These are phyloP conservation scores for Diuraphis noxia DNA, from an alignment of 1,140 invertebrate genomes.

Conservation along the genomic window DNA sequence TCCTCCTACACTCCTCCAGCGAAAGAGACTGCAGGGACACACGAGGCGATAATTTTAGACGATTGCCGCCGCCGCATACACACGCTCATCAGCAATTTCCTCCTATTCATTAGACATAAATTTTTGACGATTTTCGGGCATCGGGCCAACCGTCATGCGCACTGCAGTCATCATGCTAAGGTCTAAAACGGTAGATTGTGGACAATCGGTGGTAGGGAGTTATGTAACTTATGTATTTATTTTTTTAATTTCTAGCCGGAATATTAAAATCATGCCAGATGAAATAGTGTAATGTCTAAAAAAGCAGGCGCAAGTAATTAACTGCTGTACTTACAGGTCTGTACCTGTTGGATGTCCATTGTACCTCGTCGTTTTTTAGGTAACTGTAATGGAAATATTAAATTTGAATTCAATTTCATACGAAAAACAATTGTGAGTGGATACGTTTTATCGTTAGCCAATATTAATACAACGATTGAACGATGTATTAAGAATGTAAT, in stretches of 20 bases:
- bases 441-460: background rate
- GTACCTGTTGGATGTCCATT: background rate
- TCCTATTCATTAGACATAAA: background rate
- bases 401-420: background rate
- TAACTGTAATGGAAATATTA: background rate
- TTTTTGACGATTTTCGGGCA: conserved; percentile 18
- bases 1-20: background rate
- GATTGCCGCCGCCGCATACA: background rate
- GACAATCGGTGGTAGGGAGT: background rate
- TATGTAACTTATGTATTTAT: background rate
- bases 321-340: too few species aligned
- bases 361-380: background rate
- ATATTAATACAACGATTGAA: too few species aligned
- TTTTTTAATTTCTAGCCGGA: background rate
- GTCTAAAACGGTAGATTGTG: conserved; percentile 7
- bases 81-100: background rate
- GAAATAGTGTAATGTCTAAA: background rate
- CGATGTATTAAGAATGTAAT: too few species aligned
- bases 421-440: background rate
- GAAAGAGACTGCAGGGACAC: background rate
- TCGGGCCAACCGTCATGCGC: conserved; percentile 5
- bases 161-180: too few species aligned
- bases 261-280: background rate
- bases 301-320: background rate
- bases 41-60: conserved; percentile 32